Evolutionary conservation across 2,888 invertebrate genomes (phyloP), one percentile per base, ranked within the genome.

Genomic region (Melinaea menophilus): DNA sequence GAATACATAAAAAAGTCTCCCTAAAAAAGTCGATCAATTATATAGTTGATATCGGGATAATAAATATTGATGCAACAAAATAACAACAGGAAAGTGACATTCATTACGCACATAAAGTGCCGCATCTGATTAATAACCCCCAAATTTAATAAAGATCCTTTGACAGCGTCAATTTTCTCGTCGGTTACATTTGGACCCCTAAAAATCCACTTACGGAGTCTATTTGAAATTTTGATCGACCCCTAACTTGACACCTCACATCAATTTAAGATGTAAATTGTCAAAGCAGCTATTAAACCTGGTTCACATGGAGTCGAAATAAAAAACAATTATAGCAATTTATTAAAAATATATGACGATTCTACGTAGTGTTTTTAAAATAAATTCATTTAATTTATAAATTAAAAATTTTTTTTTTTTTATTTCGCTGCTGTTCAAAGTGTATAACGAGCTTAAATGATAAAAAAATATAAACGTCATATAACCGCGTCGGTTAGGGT

Each of bases 231-330:
- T 90, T 89, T 88, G 86, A 90, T 88, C 85, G 84, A 86, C 84
- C 84, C 85, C 79, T 68, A 71, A 83, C 87, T 87, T 89, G 89
- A 88, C 88, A 90, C 86, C 86, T 84, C 82, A 72, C 82, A 83
- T 87, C 87, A 84, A 89, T 89, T 90, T 86, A 79, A 83, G 79
- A 90, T 90, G 90, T 88, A 90, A 90, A 90, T 90, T 90, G 89
- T 88, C 90, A 88, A 89, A 90, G 85, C 73, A 78, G 75, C 47
- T 57, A 68, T 71, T 58, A 59, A 13, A 63, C 58, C 58, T 0
- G 76, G 81, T 45, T 84, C 79, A 88, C 79, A 88, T 87, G 85
- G 22, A 35, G 59, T 34, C 12, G 13, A 2, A n/a, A 51, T 12
- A 64, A 64, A 65, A 62, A 57, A 58, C 55, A 34, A 35, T 31